phyloP scores from a whole-genome alignment of 2,888 invertebrate genomes.

The Drosophila vallismaia region DNA sequence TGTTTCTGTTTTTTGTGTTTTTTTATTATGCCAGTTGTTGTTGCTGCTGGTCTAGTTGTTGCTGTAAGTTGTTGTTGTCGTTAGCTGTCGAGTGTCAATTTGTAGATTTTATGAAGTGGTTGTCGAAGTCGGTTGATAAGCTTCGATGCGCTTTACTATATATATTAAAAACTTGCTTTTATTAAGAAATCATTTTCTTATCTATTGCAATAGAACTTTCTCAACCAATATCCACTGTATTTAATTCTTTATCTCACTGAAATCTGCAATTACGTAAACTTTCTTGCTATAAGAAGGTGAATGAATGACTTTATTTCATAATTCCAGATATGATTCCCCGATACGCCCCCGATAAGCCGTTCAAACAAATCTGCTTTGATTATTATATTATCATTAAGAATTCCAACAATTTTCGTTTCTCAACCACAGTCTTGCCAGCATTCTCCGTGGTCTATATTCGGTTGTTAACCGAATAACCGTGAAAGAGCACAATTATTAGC shows the following conservation, averaged over 20 bases:
- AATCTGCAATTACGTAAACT: constrained; percentile 27
- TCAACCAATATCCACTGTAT: neutral
- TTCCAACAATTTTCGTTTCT: constrained; percentile 8
- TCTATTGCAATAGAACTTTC: neutral
- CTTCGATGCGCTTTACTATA: constrained; percentile 19
- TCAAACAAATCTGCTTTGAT: constrained; percentile 27
- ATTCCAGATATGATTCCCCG: constrained; percentile 29
- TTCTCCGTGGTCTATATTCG: neutral
- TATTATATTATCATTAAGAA: neutral
- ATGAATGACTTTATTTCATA: constrained; percentile 36
- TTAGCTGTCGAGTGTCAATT: constrained; percentile 41
- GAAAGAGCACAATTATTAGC: constrained; percentile 44
- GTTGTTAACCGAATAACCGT: neutral
- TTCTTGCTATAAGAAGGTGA: constrained; percentile 12
- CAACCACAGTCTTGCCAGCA: neutral
- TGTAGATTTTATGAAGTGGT: constrained; percentile 30
- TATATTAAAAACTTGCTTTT: neutral
- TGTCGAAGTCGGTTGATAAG: constrained; percentile 30
- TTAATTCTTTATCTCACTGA: constrained; percentile 6
- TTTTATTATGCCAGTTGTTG: constrained; percentile 2
- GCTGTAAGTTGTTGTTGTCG: constrained; percentile 22
- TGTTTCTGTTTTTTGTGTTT: constrained; percentile 16
- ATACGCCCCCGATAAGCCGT: constrained; percentile 23
- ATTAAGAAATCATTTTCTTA: neutral
- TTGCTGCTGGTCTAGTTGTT: constrained; percentile 25